Percentiles rank a stretch among this genome's conserved stretches.
These are phyloP conservation scores for Drosophila micromelanica DNA, from an alignment of 1,140 invertebrate genomes.

Conservation along the genomic window DNA sequence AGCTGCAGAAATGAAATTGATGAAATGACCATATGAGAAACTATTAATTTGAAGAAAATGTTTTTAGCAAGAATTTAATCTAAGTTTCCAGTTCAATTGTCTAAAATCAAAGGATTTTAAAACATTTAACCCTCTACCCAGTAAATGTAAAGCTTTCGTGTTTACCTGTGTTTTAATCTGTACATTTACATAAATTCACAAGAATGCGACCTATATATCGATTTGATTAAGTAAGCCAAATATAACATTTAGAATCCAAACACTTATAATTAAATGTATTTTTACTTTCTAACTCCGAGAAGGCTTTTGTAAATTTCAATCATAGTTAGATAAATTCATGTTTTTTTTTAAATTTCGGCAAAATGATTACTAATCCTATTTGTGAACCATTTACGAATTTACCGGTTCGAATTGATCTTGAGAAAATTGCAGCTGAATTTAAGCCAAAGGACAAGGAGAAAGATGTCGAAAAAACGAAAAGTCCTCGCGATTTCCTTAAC, in stretches of 20 bases:
- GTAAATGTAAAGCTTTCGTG: slow-evolving; percentile 45
- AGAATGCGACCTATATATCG: slow-evolving; percentile 42
- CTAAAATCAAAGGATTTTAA: slow-evolving; percentile 6
- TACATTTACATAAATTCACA: slow-evolving; percentile 54
- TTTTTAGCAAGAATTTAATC: slow-evolving; percentile 58
- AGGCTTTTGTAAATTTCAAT: background rate
- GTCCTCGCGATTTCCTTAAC: slow-evolving; percentile 41
- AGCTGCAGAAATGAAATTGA: slow-evolving; percentile 70
- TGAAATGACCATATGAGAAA: background rate
- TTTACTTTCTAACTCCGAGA: background rate
- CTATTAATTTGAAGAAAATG: slow-evolving; percentile 34
- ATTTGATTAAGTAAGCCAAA: slow-evolving; percentile 76
- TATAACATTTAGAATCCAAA: slow-evolving; percentile 65
- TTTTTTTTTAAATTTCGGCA: background rate
- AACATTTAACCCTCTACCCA: slow-evolving; percentile 1
- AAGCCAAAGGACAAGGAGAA: slow-evolving; percentile 34
- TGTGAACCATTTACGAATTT: slow-evolving; percentile 63
- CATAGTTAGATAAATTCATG: slow-evolving; percentile 2
- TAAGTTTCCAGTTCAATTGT: slow-evolving; percentile 47
- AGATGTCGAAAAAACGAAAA: slow-evolving; percentile 18
- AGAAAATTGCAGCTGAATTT: slow-evolving; percentile 48
- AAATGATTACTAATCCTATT: slow-evolving; percentile 48
- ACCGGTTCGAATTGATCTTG: slow-evolving; percentile 60
- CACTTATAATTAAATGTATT: slow-evolving; percentile 2
- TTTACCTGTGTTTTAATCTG: slow-evolving; percentile 52